These are phyloP conservation scores for Dufourea novaeangliae DNA, from an alignment of 1,140 invertebrate species.

Conservation along the genomic window DNA sequence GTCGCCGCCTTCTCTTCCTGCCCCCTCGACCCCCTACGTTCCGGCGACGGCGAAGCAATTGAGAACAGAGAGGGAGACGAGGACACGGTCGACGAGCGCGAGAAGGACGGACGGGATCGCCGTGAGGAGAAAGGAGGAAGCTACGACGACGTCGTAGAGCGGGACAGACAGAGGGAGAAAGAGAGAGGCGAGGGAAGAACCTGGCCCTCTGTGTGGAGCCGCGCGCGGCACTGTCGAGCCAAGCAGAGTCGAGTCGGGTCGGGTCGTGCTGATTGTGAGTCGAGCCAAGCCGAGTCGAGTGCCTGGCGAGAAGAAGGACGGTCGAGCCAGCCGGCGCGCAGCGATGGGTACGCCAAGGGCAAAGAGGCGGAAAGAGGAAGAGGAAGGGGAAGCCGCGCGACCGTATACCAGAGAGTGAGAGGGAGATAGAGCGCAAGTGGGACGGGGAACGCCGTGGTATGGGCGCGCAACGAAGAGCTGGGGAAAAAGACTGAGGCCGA, in stretches of 20 bases:
- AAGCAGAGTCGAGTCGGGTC: slow-evolving; percentile 4
- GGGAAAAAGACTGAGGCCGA: slow-evolving; percentile 69
- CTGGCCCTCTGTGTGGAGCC: background rate
- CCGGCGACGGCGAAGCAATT: slow-evolving; percentile 61
- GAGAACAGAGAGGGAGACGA: slow-evolving; percentile 68
- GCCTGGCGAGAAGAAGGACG: slow-evolving; percentile 39
- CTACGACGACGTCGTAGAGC: background rate
- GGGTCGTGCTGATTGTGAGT: background rate
- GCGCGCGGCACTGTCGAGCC: no score
- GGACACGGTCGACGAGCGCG: slow-evolving; percentile 23
- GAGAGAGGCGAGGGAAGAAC: slow-evolving; percentile 51
- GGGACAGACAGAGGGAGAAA: slow-evolving; percentile 51
- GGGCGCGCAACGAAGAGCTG: slow-evolving; percentile 73
- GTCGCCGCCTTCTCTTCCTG: background rate
- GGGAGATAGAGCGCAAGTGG: no score
- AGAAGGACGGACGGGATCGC: slow-evolving; percentile 26
- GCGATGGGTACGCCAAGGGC: slow-evolving; percentile 63
- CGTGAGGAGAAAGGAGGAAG: slow-evolving; percentile 41
- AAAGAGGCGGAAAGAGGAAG: slow-evolving; percentile 61
- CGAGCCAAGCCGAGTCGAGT: slow-evolving; percentile 2
- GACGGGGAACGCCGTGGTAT: slow-evolving; percentile 74
- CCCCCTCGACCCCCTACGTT: slow-evolving; percentile 17
- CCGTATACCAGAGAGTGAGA: slow-evolving; percentile 58
- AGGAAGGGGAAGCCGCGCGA: slow-evolving; percentile 59
- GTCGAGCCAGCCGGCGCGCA: slow-evolving; percentile 49